Evolutionary conservation across 2,888 invertebrate species (phyloP).

Genomic region (Agelastica alni): DNA sequence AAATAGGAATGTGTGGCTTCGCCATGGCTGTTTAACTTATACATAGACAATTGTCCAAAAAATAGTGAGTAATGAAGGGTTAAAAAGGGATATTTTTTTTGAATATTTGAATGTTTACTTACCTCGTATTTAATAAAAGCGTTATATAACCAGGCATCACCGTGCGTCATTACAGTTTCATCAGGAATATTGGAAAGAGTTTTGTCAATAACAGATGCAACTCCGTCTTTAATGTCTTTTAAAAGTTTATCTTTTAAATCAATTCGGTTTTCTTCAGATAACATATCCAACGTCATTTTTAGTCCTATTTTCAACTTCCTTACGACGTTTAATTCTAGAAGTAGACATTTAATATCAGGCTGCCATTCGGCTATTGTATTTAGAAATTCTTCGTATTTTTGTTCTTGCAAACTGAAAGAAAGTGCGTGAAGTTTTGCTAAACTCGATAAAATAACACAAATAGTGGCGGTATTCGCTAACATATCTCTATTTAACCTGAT

Average conservation of each 20-base stretch:
- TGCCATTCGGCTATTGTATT: neutral
- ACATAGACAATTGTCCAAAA: too few species aligned
- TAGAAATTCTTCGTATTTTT: constrained; percentile 13
- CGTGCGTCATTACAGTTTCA: constrained; percentile 23
- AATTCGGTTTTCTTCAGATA: constrained; percentile 12
- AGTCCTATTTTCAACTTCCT: constrained; percentile 10
- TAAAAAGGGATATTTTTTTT: too few species aligned
- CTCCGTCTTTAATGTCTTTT: constrained; percentile 11
- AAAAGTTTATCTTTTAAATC: constrained; percentile 17
- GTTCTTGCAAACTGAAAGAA: constrained; percentile 15
- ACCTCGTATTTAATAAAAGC: constrained; percentile 21
- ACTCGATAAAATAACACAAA: constrained; percentile 1
- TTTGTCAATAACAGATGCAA: neutral
- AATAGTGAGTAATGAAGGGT: too few species aligned
- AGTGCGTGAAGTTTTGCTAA: constrained; percentile 21
- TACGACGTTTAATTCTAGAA: neutral
- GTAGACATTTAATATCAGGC: constrained; percentile 5
- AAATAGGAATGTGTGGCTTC: too few species aligned
- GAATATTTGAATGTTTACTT: too few species aligned
- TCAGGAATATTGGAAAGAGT: constrained; percentile 17
- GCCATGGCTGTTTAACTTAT: too few species aligned
- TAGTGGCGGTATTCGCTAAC: neutral
- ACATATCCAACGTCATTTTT: constrained; percentile 8
- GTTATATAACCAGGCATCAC: constrained; percentile 25
- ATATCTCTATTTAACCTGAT: neutral